These are phyloP conservation scores for Pocillopora grandis DNA, from an alignment of 92 coral and sea anemone genomes.

Conservation along the genomic window DNA sequence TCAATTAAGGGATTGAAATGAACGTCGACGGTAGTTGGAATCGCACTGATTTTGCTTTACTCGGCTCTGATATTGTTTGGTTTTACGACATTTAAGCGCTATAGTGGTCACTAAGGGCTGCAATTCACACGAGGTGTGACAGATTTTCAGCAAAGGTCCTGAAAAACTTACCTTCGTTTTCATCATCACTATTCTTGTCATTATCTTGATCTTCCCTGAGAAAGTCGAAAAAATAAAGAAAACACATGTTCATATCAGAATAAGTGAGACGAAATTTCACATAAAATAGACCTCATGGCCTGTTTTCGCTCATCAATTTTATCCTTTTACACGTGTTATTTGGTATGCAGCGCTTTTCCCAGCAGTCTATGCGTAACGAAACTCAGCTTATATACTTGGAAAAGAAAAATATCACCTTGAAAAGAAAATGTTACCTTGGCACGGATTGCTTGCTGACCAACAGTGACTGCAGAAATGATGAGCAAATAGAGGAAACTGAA, in stretches of 20 bases:
- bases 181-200: slow-evolving; percentile 40
- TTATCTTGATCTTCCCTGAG: slow-evolving; percentile 42
- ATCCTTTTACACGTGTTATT: no score
- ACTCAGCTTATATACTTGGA: not conserved
- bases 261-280: not conserved
- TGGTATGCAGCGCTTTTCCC: not conserved
- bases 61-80: no score
- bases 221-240: not conserved
- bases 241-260: not conserved
- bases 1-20: no score
- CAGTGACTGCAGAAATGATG: slow-evolving; percentile 86
- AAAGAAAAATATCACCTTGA: not conserved
- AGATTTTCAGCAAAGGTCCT: no score
- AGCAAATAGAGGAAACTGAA: slow-evolving; percentile 79
- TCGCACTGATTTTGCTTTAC: no score
- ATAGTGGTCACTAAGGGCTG: no score
- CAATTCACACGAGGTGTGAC: no score
- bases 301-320: no score
- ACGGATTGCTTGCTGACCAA: slow-evolving; percentile 68
- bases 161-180: slow-evolving; percentile 29
- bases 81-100: no score
- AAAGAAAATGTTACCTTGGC: slow-evolving; percentile 54
- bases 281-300: not conserved
- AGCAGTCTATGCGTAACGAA: not conserved
- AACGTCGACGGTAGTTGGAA: not conserved